Evolutionary conservation across 2,797 vertebrate species (phyloP).

Genomic region (Trachops cirrhosus): DNA sequence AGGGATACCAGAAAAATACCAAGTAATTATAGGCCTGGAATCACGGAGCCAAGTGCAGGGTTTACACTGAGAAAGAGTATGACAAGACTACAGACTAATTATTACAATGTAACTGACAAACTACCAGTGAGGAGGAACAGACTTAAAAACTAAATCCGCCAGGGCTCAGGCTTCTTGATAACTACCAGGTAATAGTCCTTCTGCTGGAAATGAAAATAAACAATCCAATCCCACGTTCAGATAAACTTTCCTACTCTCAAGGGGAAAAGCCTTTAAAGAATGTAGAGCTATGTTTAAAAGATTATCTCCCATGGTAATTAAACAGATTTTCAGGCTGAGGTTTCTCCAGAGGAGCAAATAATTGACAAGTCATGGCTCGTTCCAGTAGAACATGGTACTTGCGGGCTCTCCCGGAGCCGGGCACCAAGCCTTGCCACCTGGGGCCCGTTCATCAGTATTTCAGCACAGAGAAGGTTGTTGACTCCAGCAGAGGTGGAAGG

Average conservation of each 20-base stretch:
- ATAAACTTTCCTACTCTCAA: slow-evolving; percentile 40
- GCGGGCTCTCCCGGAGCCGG: background rate
- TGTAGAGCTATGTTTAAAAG: slow-evolving; percentile 70
- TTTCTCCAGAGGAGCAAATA: slow-evolving; percentile 52
- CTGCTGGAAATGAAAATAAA: slow-evolving; percentile 58
- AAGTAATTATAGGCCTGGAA: background rate
- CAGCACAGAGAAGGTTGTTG: background rate
- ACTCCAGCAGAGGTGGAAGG: background rate
- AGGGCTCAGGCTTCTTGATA: background rate
- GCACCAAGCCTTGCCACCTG: background rate
- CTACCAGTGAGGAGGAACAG: background rate
- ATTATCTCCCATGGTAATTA: slow-evolving; percentile 67
- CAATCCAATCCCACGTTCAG: slow-evolving; percentile 4
- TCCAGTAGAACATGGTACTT: background rate
- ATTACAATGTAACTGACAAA: slow-evolving; percentile 32
- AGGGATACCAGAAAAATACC: background rate
- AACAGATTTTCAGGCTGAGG: slow-evolving; percentile 53
- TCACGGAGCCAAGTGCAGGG: background rate
- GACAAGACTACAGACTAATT: background rate
- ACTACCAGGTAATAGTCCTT: background rate
- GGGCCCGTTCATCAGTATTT: background rate
- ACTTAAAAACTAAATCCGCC: background rate
- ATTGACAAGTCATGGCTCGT: background rate
- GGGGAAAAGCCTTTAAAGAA: slow-evolving; percentile 64
- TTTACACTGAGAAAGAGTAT: background rate